phyloP scores from a whole-genome alignment of 2,797 vertebrate species.

The Xerus rutilus region DNA sequence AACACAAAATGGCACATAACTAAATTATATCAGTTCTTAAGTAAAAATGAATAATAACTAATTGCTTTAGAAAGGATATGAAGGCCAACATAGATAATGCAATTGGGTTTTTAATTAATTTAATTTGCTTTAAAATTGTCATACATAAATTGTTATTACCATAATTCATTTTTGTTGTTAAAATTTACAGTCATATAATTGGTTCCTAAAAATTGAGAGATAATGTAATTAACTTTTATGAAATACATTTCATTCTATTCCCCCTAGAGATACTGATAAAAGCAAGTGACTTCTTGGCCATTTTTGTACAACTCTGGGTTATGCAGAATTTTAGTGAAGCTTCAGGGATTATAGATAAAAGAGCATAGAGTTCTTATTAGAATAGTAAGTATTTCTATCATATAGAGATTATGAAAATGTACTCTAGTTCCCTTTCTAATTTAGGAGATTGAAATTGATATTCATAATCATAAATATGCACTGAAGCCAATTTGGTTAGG shows the following conservation, averaged over 20 bases:
- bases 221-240: constrained; percentile 53
- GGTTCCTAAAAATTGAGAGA: constrained; percentile 40
- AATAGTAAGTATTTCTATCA: constrained; percentile 41
- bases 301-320: constrained; percentile 7
- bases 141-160: constrained; percentile 1
- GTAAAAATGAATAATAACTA: neutral
- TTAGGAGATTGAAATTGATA: constrained; percentile 6
- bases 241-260: constrained; percentile 29
- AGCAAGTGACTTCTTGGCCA: constrained; percentile 9
- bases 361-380: neutral
- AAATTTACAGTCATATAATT: constrained; percentile 52
- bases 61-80: neutral
- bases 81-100: neutral
- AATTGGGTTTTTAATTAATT: constrained; percentile 67
- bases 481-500: neutral
- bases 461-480: neutral
- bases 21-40: constrained; percentile 34
- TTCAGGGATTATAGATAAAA: constrained; percentile 5
- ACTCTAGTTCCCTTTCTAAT: neutral
- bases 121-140: constrained; percentile 47
- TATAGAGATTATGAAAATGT: neutral
- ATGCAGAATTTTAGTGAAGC: neutral
- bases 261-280: constrained; percentile 9
- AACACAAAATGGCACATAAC: constrained; percentile 52
- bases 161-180: constrained; percentile 41